Evolutionary conservation across 1,140 invertebrate genomes (phyloP).

Genomic region (Cylas formicarius): DNA sequence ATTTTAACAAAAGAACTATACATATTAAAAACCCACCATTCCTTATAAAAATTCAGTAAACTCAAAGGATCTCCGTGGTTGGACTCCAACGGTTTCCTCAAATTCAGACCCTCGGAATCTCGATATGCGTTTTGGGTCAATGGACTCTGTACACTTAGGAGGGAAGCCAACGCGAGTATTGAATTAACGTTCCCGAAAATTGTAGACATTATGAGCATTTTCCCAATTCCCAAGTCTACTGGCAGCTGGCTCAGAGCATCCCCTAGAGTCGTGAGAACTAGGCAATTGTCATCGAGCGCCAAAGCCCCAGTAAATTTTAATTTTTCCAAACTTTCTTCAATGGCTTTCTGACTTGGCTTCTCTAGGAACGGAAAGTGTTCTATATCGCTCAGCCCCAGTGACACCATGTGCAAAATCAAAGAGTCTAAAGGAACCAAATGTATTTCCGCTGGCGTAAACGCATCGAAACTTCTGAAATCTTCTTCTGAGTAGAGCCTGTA

Average conservation of each 20-base stretch:
- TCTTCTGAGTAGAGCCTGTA: constrained; percentile 82
- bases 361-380: constrained; percentile 95
- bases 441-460: constrained; percentile 69
- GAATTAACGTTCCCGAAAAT: constrained; percentile 88
- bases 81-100: constrained; percentile 75
- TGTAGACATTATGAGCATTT: constrained; percentile 91
- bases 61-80: constrained; percentile 95
- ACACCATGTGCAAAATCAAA: constrained; percentile 88
- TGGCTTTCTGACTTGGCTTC: constrained; percentile 67
- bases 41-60: constrained; percentile 79
- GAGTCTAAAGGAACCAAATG: constrained; percentile 87
- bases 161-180: constrained; percentile 84
- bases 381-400: constrained; percentile 87
- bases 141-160: constrained; percentile 87
- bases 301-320: constrained; percentile 88
- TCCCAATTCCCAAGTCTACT: constrained; percentile 91
- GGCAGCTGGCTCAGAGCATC: constrained; percentile 81
- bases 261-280: constrained; percentile 81
- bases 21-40: too few species aligned
- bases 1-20: too few species aligned
- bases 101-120: constrained; percentile 67
- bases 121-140: constrained; percentile 84
- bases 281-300: constrained; percentile 59
- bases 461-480: constrained; percentile 55
- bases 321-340: constrained; percentile 80